Conservation (phyloP, 2,113 vertebrate genomes). For the Pollachius pollachius region DNA sequence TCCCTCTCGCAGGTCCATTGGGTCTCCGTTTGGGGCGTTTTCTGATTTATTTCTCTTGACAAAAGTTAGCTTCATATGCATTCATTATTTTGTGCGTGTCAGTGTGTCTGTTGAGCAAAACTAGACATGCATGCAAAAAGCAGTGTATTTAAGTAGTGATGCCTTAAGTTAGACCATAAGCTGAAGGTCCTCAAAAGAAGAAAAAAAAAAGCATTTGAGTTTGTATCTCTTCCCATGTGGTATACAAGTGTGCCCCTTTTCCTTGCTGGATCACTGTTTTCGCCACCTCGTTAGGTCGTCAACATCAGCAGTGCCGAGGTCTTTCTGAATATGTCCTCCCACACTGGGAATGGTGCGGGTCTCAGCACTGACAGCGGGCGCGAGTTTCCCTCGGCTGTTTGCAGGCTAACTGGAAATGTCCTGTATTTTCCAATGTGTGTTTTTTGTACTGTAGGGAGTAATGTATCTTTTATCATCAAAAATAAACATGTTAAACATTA, state of each 20-base stretch:
- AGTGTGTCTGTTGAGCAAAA: conserved; percentile 73
- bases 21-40: conserved; percentile 49
- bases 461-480: conserved; percentile 77
- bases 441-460: conserved; percentile 76
- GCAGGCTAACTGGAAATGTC: conserved; percentile 73
- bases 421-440: conserved; percentile 73
- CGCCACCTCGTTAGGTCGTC: conserved; percentile 71
- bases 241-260: conserved; percentile 72
- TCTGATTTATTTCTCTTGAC: conserved; percentile 58
- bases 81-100: conserved; percentile 73
- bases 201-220: conserved; percentile 59
- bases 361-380: conserved; percentile 64
- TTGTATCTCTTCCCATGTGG: conserved; percentile 72
- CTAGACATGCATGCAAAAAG: conserved; percentile 77
- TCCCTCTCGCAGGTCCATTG: conserved; percentile 19
- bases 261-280: conserved; percentile 69
- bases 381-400: conserved; percentile 63
- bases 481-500: conserved; percentile 74
- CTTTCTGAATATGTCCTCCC: conserved; percentile 59
- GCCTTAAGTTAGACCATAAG: conserved; percentile 74
- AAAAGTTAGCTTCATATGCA: conserved; percentile 66
- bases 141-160: conserved; percentile 77
- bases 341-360: conserved; percentile 47
- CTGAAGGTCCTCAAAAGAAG: conserved; percentile 66
- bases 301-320: conserved; percentile 68